Evolutionary conservation across 2,888 invertebrate species (phyloP).

Genomic region (Tipula unca): DNA sequence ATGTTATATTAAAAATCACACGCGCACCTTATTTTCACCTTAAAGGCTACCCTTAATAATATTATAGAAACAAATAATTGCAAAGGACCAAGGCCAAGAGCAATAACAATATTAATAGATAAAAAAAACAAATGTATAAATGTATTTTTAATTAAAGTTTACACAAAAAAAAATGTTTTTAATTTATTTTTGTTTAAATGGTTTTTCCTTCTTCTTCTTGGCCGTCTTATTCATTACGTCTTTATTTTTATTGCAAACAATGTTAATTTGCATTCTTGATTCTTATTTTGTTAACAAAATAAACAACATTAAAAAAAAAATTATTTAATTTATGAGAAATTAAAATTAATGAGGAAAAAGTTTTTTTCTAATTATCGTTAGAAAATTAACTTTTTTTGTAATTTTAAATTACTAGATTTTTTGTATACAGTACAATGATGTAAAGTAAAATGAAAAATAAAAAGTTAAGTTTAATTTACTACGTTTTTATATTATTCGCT

Average conservation of each 20-base stretch:
- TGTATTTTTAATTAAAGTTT: neutral
- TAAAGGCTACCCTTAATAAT: neutral
- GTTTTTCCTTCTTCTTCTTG: neutral
- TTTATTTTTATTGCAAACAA: neutral
- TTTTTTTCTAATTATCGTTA: neutral
- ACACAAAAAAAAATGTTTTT: neutral
- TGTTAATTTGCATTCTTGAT: neutral
- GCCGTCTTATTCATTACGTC: neutral
- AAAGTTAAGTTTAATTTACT: neutral
- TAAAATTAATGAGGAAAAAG: neutral
- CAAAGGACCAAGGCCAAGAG: neutral
- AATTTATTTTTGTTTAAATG: neutral
- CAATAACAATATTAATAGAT: neutral
- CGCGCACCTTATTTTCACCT: too few relatives aligned
- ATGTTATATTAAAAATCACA: too few relatives aligned
- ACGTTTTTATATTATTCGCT: neutral
- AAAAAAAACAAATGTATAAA: neutral
- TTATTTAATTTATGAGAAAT: neutral
- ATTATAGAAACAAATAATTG: neutral
- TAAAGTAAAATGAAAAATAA: neutral
- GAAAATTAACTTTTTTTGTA: neutral
- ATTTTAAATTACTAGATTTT: neutral
- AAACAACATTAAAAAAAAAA: neutral
- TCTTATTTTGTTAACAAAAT: neutral
- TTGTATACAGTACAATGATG: neutral